phyloP scores from a whole-genome alignment of 2,888 invertebrate species.

The Morpho deidamia region DNA sequence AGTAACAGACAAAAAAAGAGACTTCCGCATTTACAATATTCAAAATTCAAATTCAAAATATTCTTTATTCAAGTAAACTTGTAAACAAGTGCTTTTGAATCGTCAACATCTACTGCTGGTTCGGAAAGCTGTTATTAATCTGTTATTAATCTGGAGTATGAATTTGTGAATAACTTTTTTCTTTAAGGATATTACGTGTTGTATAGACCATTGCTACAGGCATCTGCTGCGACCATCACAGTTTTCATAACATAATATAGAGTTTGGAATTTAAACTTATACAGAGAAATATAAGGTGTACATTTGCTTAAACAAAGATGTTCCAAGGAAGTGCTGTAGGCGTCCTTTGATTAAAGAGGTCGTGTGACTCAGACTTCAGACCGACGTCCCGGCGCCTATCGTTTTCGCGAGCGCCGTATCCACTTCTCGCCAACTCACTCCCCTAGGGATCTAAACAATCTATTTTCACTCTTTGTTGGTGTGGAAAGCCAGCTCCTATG shows the following conservation, averaged over 20 bases:
- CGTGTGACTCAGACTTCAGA: conserved; percentile 51
- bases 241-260: conserved; percentile 3
- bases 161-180: conserved; percentile 6
- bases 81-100: too few relatives aligned
- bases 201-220: conserved; percentile 25
- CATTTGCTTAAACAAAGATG: conserved; percentile 28
- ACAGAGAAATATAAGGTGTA: conserved; percentile 23
- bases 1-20: too few relatives aligned
- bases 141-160: too few relatives aligned
- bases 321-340: conserved; percentile 34
- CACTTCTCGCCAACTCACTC: conserved; percentile 36
- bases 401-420: conserved; percentile 37
- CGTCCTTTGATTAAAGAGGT: conserved; percentile 50
- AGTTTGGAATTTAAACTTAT: conserved; percentile 1
- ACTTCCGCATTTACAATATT: too few relatives aligned
- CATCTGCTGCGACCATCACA: conserved; percentile 25
- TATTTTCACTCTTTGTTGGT: conserved; percentile 40
- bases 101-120: too few relatives aligned
- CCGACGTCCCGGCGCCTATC: conserved; percentile 59
- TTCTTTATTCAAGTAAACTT: too few relatives aligned
- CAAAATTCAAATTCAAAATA: too few relatives aligned
- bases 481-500: conserved; percentile 12
- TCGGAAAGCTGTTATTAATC: too few relatives aligned
- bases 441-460: conserved; percentile 36
- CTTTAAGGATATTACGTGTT: conserved; percentile 20